Evolutionary conservation across 2,113 vertebrate genomes (phyloP).

Genomic region (Campylomormyrus tamandua): DNA sequence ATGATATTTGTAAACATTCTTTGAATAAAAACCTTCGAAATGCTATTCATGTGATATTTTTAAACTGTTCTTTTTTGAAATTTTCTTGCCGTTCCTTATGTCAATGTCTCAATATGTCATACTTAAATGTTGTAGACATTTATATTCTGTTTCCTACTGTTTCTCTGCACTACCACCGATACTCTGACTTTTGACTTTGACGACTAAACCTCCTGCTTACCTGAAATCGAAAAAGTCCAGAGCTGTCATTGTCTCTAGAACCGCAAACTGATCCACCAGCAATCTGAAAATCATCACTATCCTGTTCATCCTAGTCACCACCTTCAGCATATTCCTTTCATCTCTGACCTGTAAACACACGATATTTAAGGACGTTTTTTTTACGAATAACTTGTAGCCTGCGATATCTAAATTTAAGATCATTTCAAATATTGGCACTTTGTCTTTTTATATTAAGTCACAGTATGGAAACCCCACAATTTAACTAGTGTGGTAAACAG

Average conservation of each 20-base stretch:
- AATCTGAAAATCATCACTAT: conserved; percentile 81
- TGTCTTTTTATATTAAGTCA: background rate
- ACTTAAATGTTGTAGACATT: background rate
- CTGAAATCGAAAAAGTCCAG: conserved; percentile 95
- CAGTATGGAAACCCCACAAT: background rate
- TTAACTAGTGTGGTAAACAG: background rate
- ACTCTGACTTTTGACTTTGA: background rate
- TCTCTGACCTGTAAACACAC: conserved; percentile 70
- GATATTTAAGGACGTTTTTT: background rate
- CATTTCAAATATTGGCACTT: background rate
- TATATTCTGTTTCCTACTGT: background rate
- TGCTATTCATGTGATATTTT: background rate
- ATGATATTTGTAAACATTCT: background rate
- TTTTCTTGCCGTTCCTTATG: background rate
- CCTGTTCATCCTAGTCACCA: conserved; percentile 80
- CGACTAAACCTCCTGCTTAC: conserved; percentile 44
- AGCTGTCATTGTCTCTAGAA: conserved; percentile 93
- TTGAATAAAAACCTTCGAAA: background rate
- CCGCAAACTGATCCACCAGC: conserved; percentile 81
- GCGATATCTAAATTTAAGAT: background rate
- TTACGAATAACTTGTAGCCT: background rate
- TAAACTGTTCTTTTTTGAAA: background rate
- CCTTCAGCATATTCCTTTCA: conserved; percentile 91
- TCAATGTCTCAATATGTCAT: background rate
- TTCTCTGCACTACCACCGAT: too few relatives aligned